These are phyloP conservation scores for Ramphastos sulfuratus DNA, from an alignment of 2,113 vertebrate genomes.

Conservation along the genomic window DNA sequence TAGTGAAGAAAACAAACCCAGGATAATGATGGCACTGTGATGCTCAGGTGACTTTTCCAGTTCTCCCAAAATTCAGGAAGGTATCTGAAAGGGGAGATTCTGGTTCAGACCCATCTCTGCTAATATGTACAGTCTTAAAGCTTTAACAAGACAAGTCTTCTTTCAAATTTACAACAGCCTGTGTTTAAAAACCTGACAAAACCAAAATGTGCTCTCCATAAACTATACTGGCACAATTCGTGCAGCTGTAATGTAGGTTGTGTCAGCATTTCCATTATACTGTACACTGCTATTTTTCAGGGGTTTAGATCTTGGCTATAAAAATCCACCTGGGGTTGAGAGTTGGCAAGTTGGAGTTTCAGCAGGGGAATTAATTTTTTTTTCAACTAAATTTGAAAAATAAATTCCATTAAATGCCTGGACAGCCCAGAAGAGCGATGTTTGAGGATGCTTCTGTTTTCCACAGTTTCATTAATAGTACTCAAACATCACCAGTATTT, in stretches of 20 bases:
- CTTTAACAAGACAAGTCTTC: constrained; percentile 71
- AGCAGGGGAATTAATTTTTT: constrained; percentile 52
- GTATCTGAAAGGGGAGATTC: background rate
- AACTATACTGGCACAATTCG: constrained; percentile 69
- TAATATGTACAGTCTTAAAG: constrained; percentile 64
- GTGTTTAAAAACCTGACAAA: constrained; percentile 83
- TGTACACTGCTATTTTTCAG: constrained; percentile 65
- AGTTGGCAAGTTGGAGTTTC: constrained; percentile 58
- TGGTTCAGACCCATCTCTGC: constrained; percentile 6
- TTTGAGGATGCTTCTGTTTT: background rate
- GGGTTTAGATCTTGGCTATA: constrained; percentile 70
- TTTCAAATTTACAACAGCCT: constrained; percentile 79
- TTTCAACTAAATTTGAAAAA: constrained; percentile 63
- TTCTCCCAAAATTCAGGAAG: background rate
- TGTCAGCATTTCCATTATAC: constrained; percentile 77
- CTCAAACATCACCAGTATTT: constrained; percentile 7
- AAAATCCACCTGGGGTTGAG: constrained; percentile 72
- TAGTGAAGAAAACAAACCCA: background rate
- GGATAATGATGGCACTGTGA: background rate
- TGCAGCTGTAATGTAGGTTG: constrained; percentile 76
- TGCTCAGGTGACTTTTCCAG: background rate
- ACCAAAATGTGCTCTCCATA: constrained; percentile 81
- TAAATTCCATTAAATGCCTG: constrained; percentile 14
- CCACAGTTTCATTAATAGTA: background rate
- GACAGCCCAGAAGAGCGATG: background rate